A percentile compares a stretch with the other conserved stretches of the same genome.
Evolutionary conservation across 2,113 vertebrate genomes (phyloP).

Genomic region (Laterallus jamaicensis): DNA sequence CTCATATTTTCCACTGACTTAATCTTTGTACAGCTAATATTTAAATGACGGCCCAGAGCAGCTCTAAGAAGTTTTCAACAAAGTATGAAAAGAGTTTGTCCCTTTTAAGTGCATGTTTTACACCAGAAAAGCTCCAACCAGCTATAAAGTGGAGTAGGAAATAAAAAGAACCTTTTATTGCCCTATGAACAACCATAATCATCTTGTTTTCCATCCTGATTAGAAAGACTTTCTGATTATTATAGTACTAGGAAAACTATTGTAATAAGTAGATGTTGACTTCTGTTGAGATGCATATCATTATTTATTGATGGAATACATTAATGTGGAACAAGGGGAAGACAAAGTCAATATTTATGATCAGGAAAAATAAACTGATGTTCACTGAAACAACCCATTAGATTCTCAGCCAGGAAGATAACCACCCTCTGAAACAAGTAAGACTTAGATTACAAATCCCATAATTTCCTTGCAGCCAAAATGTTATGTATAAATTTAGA

Average conservation of each 20-base stretch:
- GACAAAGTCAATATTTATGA: slow-evolving; percentile 34
- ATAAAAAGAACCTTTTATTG: neutral
- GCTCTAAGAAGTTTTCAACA: neutral
- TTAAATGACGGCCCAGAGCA: neutral
- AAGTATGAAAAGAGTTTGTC: neutral
- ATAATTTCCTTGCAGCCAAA: neutral
- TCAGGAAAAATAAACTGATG: neutral
- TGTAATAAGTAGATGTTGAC: neutral
- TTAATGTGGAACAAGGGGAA: slow-evolving; percentile 8
- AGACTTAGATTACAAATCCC: neutral
- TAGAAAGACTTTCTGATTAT: slow-evolving; percentile 4
- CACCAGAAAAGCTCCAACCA: neutral
- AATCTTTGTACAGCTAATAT: neutral
- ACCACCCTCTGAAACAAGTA: neutral
- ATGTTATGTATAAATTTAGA: neutral
- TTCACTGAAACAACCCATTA: neutral
- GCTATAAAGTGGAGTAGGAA: neutral
- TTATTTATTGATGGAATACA: slow-evolving; percentile 40
- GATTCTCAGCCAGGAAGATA: neutral
- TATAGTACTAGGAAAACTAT: neutral
- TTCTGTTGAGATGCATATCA: slow-evolving; percentile 1
- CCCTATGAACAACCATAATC: neutral
- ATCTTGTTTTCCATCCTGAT: neutral
- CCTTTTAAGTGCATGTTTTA: neutral
- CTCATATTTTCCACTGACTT: neutral